Base-by-base conservation (phyloP, 1,140 invertebrate species). In the Cylas formicarius region DNA sequence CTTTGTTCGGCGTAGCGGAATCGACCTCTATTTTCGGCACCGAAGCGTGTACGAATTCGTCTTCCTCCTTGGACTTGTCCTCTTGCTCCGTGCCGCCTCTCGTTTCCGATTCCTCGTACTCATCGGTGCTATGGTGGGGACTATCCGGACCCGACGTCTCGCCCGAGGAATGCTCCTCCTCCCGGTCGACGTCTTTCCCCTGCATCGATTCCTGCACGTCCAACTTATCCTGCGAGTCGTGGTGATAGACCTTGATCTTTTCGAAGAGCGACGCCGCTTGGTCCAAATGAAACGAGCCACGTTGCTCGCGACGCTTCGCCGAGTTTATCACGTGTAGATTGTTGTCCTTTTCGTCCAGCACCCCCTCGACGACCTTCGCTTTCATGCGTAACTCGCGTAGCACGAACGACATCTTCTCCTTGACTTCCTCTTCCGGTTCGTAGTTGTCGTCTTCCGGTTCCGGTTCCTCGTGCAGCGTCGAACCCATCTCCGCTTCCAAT, bases 121-220 rank as follows among this genome's bases (percentile, higher is more conserved):
- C 81, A 48, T 86, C 82, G 46, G 75, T 74, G 53, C 81, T 84
- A 31, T 80, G 74, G 16, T 76, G 73, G 1, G 86, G 84, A 63
- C 82, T 87, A 55, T 91, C 88, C 0, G 87, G 87, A 1, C 87
- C 87, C 7, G 86, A 88, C 6, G 88, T 91, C 56, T 84, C 84
- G 17, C 86, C 86, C 0, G 86, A 90, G 10, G 84, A 84, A 2
- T 17, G 14, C 17, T 70, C 67, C 59, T 71, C 71, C 65, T 67
- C 68, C 13, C 56, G 60, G 21, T 52, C 43, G 28, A 14, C 21
- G 56, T 64, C 57, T 14, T 19, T 33, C 46, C 46, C 24, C 9
- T 17, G 35, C 14, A 11, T n/a, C 19, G 54, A 65, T 63, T 29
- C 50, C 55, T 62, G 69, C 66, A 4, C 24, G 14, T 44, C 28